Evolutionary conservation across 2,888 invertebrate genomes (phyloP).

Genomic region (Bursaphelenchus okinawaensis): DNA sequence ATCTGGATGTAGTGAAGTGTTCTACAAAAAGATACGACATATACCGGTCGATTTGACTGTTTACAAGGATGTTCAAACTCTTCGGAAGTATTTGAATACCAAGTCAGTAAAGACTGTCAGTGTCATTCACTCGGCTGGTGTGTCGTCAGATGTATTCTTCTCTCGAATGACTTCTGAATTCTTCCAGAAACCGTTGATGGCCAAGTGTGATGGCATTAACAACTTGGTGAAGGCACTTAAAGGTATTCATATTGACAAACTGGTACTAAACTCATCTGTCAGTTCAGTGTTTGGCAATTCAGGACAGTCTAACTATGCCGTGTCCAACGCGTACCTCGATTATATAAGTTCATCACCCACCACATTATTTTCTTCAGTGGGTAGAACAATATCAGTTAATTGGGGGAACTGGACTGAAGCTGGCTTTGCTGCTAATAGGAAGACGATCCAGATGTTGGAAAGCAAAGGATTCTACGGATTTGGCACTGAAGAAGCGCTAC

Average conservation of each 20-base stretch:
- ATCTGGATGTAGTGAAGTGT: slow-evolving; percentile 16
- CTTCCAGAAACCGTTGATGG: slow-evolving; percentile 37
- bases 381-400: slow-evolving; percentile 35
- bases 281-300: slow-evolving; percentile 44
- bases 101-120: slow-evolving; percentile 5
- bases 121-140: slow-evolving; percentile 49
- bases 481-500: slow-evolving; percentile 37
- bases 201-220: slow-evolving; percentile 42
- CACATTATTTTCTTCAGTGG: neutral
- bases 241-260: slow-evolving; percentile 18
- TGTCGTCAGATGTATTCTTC: slow-evolving; percentile 37
- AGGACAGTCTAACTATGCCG: slow-evolving; percentile 49
- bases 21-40: neutral
- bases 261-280: slow-evolving; percentile 50
- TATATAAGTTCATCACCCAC: slow-evolving; percentile 5
- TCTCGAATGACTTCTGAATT: slow-evolving; percentile 31
- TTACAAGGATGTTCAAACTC: neutral
- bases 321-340: slow-evolving; percentile 43
- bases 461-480: slow-evolving; percentile 45
- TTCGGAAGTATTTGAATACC: neutral
- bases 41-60: neutral
- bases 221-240: slow-evolving; percentile 27
- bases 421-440: slow-evolving; percentile 47
- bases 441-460: slow-evolving; percentile 29
- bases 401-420: slow-evolving; percentile 55